Evolutionary conservation across 2,888 invertebrate genomes (phyloP), one percentile per base, ranked within the genome.

Genomic region (Antheraea yamamai): DNA sequence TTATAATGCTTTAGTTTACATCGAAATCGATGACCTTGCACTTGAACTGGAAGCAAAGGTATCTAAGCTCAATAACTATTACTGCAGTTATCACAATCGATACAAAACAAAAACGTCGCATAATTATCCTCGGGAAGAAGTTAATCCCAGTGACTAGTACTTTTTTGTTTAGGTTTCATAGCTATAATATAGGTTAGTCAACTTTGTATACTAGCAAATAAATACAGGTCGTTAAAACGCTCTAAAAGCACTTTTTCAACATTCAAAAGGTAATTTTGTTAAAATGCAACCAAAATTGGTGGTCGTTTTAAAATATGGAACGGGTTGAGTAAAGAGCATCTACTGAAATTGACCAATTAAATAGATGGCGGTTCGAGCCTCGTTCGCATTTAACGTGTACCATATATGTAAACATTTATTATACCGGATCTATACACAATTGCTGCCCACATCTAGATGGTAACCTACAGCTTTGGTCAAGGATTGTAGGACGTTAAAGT

Each of bases 211-310:
- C 30, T 14, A 30, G 30, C 30, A 35, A 16, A 70, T 10, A 70
- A 39, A 70, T 14, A 3, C 10, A n/a, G 16, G 20, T n/a, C 39
- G 39, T 20, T 35, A 12, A 68, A 35, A 35, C 16, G 20, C 16
- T 16, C 8, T 35, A 68, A 70, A 39, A 70, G 70, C 70, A 12
- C 39, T 39, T 20, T 70, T 70, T 35, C n/a, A 39, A 23, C n/a
- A 70, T 70, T 70, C 70, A 35, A 70, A 70, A 39, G 70, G 70
- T 70, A 70, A 39, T 70, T n/a, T 20, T 39, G 70, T 70, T 70
- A 70, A 70, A 70, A 70, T 70, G 20, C 70, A 70, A n/a, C 70
- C 39, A 39, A 70, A 39, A 39, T 70, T 39, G 70, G 39, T n/a
- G 20, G 70, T 70, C 70, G 39, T 7, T 35, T 39, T 70, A 70